These are phyloP conservation scores for Otus sunia DNA, from an alignment of 2,113 vertebrate genomes.

Conservation along the genomic window DNA sequence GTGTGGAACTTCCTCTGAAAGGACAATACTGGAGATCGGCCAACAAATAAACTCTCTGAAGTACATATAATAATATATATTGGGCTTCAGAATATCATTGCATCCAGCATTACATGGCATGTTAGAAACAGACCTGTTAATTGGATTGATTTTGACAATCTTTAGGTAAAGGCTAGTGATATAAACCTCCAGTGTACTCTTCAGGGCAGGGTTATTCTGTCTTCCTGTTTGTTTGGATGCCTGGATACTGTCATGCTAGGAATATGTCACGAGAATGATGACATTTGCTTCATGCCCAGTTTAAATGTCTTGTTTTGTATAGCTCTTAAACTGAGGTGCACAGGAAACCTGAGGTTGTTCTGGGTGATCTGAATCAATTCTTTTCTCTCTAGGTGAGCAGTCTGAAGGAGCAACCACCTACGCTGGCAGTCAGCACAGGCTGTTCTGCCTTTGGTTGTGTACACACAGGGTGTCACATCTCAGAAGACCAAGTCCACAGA, in stretches of 20 bases:
- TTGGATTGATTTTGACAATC: neutral
- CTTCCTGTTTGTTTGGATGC: neutral
- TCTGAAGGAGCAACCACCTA: neutral
- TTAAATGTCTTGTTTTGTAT: neutral
- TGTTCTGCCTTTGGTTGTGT: neutral
- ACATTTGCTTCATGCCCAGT: neutral
- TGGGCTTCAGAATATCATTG: neutral
- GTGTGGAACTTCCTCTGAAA: neutral
- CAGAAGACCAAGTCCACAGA: neutral
- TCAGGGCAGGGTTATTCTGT: neutral
- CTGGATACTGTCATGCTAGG: neutral
- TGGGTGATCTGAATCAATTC: neutral
- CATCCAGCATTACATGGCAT: neutral
- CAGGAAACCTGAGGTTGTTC: neutral
- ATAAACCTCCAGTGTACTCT: neutral
- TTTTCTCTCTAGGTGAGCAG: neutral
- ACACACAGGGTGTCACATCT: neutral
- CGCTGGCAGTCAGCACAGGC: neutral
- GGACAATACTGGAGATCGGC: neutral
- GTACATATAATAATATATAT: too few relatives aligned
- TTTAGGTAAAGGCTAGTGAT: neutral
- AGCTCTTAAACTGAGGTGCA: neutral
- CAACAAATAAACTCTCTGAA: neutral
- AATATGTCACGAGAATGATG: neutral
- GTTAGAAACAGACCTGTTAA: neutral